A percentile compares a stretch with the other conserved stretches of the same genome.
phyloP scores from a whole-genome alignment of 2,888 invertebrate genomes.

The Lysandra bellargus region DNA sequence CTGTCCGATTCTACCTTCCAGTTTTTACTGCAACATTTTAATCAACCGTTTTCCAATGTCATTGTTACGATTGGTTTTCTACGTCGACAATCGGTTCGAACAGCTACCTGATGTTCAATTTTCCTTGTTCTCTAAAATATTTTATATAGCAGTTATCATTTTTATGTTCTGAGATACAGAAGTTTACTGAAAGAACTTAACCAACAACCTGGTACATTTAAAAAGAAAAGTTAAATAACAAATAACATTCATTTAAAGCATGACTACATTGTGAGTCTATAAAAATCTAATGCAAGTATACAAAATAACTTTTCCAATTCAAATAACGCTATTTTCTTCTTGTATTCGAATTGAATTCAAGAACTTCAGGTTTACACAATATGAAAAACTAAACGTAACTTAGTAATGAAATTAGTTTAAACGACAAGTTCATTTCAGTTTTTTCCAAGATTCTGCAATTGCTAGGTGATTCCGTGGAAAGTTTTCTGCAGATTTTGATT shows the following conservation, averaged over 20 bases:
- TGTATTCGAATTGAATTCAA: constrained; percentile 70
- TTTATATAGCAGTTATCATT: not conserved
- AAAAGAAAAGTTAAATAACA: constrained; percentile 12
- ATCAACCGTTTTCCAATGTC: constrained; percentile 42
- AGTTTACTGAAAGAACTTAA: not conserved
- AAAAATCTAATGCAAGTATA: constrained; percentile 23
- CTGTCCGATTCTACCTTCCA: constrained; percentile 52
- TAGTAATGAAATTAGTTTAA: constrained; percentile 78
- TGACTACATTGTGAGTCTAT: constrained; percentile 13
- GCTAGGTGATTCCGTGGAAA: constrained; percentile 71
- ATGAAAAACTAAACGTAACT: constrained; percentile 72
- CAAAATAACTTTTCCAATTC: constrained; percentile 19
- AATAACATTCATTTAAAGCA: constrained; percentile 10
- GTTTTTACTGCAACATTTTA: constrained; percentile 50
- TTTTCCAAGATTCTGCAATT: constrained; percentile 72
- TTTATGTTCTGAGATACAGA: not conserved
- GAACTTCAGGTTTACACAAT: constrained; percentile 63
- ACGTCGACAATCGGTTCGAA: not conserved
- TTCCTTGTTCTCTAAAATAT: not conserved
- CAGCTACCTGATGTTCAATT: not conserved
- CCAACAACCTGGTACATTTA: not conserved
- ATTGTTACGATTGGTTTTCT: constrained; percentile 27
- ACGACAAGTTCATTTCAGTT: constrained; percentile 78
- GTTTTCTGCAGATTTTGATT: constrained; percentile 78
- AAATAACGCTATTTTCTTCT: constrained; percentile 38